Percentiles rank a stretch among this genome's conserved stretches.
Conservation (phyloP, 2,888 invertebrate species). For the Harpalus rubripes region DNA sequence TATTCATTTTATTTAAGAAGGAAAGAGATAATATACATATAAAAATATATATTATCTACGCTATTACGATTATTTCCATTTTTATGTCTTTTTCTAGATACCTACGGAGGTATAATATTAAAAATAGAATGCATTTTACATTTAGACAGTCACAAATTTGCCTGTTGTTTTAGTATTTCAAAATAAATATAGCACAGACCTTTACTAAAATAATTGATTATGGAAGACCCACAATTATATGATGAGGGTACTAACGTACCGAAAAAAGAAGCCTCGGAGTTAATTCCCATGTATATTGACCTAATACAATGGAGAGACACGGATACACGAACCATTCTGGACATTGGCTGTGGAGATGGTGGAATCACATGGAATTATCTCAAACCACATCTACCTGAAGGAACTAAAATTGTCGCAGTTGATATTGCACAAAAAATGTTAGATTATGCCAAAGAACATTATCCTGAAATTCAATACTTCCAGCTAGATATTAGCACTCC, state of each 20-base stretch:
- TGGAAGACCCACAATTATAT: neutral
- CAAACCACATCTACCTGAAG: constrained; percentile 79
- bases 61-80: too few relatives aligned
- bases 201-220: neutral
- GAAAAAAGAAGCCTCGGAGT: neutral
- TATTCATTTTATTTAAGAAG: too few relatives aligned
- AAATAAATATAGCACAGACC: too few relatives aligned
- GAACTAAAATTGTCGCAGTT: constrained; percentile 79
- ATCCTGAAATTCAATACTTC: constrained; percentile 75
- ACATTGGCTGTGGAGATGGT: constrained; percentile 85
- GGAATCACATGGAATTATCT: constrained; percentile 81
- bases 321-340: constrained; percentile 75
- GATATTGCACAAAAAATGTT: constrained; percentile 85
- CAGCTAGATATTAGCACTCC: constrained; percentile 79
- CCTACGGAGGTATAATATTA: too few relatives aligned
- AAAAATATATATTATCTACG: too few relatives aligned
- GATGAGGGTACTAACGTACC: neutral
- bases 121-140: too few relatives aligned
- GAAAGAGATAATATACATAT: too few relatives aligned
- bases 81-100: too few relatives aligned
- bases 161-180: too few relatives aligned
- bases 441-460: constrained; percentile 79
- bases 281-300: neutral
- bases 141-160: too few relatives aligned
- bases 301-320: neutral